Base-by-base conservation (phyloP, 2,113 vertebrate genomes). In the Merops nubicus region DNA sequence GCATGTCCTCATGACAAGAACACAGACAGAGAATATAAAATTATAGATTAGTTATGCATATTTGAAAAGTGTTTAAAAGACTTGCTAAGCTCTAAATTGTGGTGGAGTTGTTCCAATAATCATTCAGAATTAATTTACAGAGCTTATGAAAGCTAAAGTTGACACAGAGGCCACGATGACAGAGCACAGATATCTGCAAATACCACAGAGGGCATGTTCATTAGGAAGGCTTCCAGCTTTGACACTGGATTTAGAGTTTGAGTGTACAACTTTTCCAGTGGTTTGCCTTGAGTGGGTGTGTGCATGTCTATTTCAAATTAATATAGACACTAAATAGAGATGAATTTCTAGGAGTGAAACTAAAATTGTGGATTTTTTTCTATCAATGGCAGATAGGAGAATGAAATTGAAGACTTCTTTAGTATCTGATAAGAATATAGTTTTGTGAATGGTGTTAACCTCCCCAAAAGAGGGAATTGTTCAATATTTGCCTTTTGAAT, bases 41-140 rank as follows among this genome's bases (percentile, higher is more conserved):
- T 84, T 84, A 80, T 23, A 88, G 42, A 80, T 90, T 91, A 95
- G 59, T 73, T 95, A 80, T 77, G 92, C 79, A 48, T 91, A 79
- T 95, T 73, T 85, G 65, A 53, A 73, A 88, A 85, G 64, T 63
- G 7, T 59, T 91, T 81, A 78, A 81, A 54, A 85, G 65, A 42
- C 65, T 88, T 70, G 23, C 31, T 69, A 77, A 93, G 28, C 53
- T 94, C n/a, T 85, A 62, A 82, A 64, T 76, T 79, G 57, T 56
- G 38, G 23, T 82, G 25, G 48, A 63, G 34, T 60, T 75, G 40
- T 85, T 91, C 87, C 81, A 91, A n/a, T 62, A 68, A 65, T 77
- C 17, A 78, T 53, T 85, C 48, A 79, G 81, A 83, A 76, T 91
- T 91, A 43, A 89, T 69, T 85, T 88, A 11, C 56, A n/a, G 57